Evolutionary conservation across 2,797 vertebrate genomes (phyloP), one percentile per base, ranked within the genome.

Genomic region (Chrosomus eos): DNA sequence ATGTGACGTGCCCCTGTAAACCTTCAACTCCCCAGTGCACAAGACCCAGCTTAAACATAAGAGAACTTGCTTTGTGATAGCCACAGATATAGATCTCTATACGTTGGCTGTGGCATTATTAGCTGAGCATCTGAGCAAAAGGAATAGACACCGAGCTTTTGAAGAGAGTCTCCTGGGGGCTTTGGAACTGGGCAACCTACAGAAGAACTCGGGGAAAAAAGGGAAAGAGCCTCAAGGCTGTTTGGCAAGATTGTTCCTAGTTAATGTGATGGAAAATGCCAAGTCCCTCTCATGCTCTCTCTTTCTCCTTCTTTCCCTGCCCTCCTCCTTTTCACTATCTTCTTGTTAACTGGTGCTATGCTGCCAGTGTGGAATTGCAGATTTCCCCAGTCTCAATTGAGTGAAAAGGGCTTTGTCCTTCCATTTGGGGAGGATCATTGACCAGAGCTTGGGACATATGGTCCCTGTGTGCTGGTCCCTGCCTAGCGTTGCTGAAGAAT

Each of bases 361-460:
- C 93, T 90, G 89, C 88, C 86, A 92, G 91, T 94, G 85, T 94
- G 89, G 94, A 93, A 92, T 94, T 89, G 85, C 90, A 88, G 88
- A 92, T 94, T 93, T 92, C 89, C 88, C 91, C 85, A 71, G 89
- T 92, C 90, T 92, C 86, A 89, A 90, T 77, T 87, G 43, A 89
- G 85, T 94, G 92, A 96, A 95, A 93, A 85, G 90, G 79, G 90
- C 93, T 94, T 95, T 96, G 95, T 96, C 91, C 89, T 80, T 82
- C 88, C 83, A 92, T 93, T 91, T 92, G 91, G 91, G 91, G 91
- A 74, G 90, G 86, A 90, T 90, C 92, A 93, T 93, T 95, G 93
- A 95, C 91, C 91, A 88, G 78, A 89, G 89, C 86, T 89, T 83
- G 83, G 92, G 89, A 94, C 95, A 96, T 96, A 96, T 96, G 95